Base-by-base conservation (phyloP, 2,888 invertebrate species). In the Conus canariensis region DNA sequence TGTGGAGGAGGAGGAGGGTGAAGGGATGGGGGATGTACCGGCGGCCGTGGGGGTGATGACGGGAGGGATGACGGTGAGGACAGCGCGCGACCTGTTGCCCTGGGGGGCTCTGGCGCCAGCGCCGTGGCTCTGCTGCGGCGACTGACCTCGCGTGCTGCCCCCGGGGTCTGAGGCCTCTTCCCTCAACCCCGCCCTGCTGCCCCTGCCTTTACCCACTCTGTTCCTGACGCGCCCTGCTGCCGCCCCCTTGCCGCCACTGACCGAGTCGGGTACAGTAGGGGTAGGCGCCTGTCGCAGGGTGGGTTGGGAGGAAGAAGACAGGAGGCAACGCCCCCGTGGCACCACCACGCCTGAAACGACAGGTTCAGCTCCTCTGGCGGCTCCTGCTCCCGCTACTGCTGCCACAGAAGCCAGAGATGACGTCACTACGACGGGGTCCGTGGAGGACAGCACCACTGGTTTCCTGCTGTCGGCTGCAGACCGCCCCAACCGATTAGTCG, bases 241-340 rank as follows among this genome's bases (percentile, higher is more conserved):
- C 5, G 45, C 12, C 14, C 74, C 74, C 25, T 82, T 30, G 45
- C 70, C 30, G 87, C 16, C 64, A 30, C 16, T 67, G 25, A 9
- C 74, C 12, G 85, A 22, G n/a, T 64, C 45, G 12, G 67, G 83
- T 0, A 64, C 45, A 19, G 67, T 22, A 25, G 22, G 25, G 22
- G 83, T 59, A 25, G 82, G 25, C 45, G 82, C 56, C 19, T 58
- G n/a, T 7, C 88, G 64, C 64, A 83, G 64, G 16, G 88, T 56
- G 5, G 88, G 88, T 10, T 77, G 89, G 19, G 89, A 89, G 19
- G 89, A 89, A 9, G 89, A 89, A 22, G 89, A 85, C 45, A 89
- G 22, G 60, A 89, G 58, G 59, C 85, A 89, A n/a, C 45, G 89
- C 8, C 89, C 85, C 16, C 77, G 82, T 19, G 25, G n/a, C 58